Base-by-base conservation (phyloP, 2,113 vertebrate species). In the Scopus umbretta region DNA sequence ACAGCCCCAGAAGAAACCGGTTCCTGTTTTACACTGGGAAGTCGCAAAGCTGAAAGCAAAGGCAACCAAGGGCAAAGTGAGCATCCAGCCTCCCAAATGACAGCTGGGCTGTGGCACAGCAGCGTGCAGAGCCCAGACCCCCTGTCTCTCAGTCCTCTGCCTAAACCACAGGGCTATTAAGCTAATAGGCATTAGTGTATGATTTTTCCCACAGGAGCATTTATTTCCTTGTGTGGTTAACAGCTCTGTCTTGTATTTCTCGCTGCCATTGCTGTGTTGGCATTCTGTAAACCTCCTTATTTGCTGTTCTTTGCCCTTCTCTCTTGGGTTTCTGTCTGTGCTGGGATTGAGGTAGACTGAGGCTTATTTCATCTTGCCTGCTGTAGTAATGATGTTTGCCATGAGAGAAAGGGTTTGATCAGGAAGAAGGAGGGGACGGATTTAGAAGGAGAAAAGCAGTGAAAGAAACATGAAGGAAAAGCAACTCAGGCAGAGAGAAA, bases 141-240 rank as follows among this genome's bases (percentile, higher is more conserved):
- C 74, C 76, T 55, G 78, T 91, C 71, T 94, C 89, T 87, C 79
- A 95, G 74, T 55, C 84, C 84, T 94, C 87, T 90, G 76, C 70
- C 79, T 86, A 96, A 97, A 96, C 97, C 96, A 92, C 96, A 95
- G 42, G 52, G 74, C 96, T 96, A 96, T 98, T 97, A 97, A 96
- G 96, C 94, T 98, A 98, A 98, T 97, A 97, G 94, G 94, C 95
- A 97, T 97, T 96, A 98, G 90, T 98, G 97, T 98, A 97, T 73
- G 94, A 98, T 88, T 96, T 94, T 96, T 97, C 97, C 97, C 97
- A 74, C 22, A 53, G 96, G 97, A 97, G 63, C 50, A 13, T 97
- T 97, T 95, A 96, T 95, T 97, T 96, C 91, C 88, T 91, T 92
- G 81, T 97, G 96, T 86, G 96, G 95, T 97, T 97, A 97, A 95